Evolutionary conservation across 2,113 vertebrate genomes (phyloP).

Genomic region (Condylura cristata): DNA sequence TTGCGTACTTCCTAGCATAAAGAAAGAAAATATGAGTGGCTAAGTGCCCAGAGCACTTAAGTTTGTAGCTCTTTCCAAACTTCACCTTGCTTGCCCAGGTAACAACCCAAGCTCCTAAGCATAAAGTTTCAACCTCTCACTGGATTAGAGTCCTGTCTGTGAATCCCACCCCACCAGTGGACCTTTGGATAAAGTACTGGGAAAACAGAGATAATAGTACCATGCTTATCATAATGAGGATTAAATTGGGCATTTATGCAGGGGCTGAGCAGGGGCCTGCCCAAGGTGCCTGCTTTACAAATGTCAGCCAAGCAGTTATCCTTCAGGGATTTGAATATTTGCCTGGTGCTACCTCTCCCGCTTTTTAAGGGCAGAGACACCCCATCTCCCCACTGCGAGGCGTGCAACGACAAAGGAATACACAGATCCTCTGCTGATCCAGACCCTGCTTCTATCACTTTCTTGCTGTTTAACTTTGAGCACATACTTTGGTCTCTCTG

Average conservation of each 20-base stretch:
- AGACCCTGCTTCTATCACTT: background rate
- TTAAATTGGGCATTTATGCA: background rate
- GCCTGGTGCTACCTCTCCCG: background rate
- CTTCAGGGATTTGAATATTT: background rate
- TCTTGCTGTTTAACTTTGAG: background rate
- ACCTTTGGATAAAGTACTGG: background rate
- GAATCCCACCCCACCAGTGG: too few relatives aligned
- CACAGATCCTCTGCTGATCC: background rate
- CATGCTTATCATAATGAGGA: background rate
- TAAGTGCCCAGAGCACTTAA: background rate
- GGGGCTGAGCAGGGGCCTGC: background rate
- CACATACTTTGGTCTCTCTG: background rate
- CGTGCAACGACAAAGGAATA: background rate
- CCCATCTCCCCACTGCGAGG: background rate
- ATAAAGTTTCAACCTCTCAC: fast-evolving
- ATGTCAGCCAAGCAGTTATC: background rate
- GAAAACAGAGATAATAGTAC: background rate
- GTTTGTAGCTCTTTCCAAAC: background rate
- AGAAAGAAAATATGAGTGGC: background rate
- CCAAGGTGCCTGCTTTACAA: background rate
- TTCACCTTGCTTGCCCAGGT: background rate
- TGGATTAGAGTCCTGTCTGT: background rate
- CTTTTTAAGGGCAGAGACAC: background rate
- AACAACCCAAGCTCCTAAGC: background rate
- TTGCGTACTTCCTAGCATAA: background rate